A percentile compares a stretch with the other conserved stretches of the same genome.
phyloP scores from a whole-genome alignment of 2,888 invertebrate genomes.

The Drosophila glabriapex region DNA sequence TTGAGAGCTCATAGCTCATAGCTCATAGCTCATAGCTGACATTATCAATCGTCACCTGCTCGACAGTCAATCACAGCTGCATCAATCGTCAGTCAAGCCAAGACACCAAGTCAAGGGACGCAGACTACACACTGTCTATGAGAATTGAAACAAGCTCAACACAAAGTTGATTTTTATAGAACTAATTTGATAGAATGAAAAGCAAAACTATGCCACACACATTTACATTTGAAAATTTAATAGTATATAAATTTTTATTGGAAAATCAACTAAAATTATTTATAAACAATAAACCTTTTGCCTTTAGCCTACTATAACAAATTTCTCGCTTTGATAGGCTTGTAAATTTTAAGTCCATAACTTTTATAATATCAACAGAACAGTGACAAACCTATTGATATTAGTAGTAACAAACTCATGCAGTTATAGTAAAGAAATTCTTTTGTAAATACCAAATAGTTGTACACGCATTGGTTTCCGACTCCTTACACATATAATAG shows the following conservation, averaged over 20 bases:
- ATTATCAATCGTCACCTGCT: slow-evolving; percentile 59
- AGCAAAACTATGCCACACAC: not conserved
- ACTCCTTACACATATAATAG: slow-evolving; percentile 19
- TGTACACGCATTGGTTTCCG: slow-evolving; percentile 15
- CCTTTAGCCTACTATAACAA: not conserved
- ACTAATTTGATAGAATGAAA: not conserved
- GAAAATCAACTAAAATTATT: not conserved
- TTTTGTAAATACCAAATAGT: slow-evolving; percentile 26
- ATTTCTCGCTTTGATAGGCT: not conserved
- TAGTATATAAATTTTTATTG: no score
- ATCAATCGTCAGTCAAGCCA: slow-evolving; percentile 53
- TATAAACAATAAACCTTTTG: not conserved
- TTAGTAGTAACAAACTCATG: not conserved
- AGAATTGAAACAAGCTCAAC: not conserved
- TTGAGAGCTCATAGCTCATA: slow-evolving; percentile 31
- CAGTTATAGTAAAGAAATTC: not conserved
- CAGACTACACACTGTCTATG: not conserved
- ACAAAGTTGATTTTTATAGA: not conserved
- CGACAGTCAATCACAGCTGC: slow-evolving; percentile 65
- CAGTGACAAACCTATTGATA: not conserved
- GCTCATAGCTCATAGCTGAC: slow-evolving; percentile 15
- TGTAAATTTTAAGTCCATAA: not conserved
- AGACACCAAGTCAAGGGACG: not conserved
- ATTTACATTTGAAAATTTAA: not conserved
- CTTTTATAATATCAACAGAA: not conserved